Base-by-base conservation (phyloP, 2,888 invertebrate genomes). In the Mythimna pallens region DNA sequence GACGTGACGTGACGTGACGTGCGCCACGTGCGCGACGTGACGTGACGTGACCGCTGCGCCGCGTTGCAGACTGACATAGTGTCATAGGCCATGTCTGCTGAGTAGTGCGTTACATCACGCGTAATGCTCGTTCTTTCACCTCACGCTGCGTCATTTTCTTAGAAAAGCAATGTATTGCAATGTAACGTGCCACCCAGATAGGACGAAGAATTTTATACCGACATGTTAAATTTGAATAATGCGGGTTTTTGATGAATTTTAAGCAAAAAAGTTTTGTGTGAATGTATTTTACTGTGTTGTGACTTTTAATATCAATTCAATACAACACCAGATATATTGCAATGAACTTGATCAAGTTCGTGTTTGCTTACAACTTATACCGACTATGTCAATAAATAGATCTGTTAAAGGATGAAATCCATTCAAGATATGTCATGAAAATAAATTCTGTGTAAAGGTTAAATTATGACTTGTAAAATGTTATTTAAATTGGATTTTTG, bases 1-100 rank as follows among this genome's bases (percentile, higher is more conserved):
- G 34, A 30, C 54, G 58, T 59, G 63, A 55, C 71, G 9, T 40
- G 36, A 93, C 83, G 61, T 30, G 20, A 69, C 47, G 25, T 25
- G 25, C 25, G 25, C 25, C n/a, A n/a, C n/a, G 22, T 10, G 58
- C 59, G 36, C 1, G 7, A n/a, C 36, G 34, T 30, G 30, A 17
- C 54, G 43, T 43, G 12, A 43, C 43, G 43, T 43, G 12, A 43
- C 43, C 14, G 43, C 40, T 6, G 40, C 40, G 36, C 36, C 36
- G 36, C 36, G 36, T 8, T 36, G 36, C 36, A 7, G 8, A 8
- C 36, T 40, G 12, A 43, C 52, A 65, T 62, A 54, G 78, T 55
- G 57, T 30, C 78, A 20, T 6, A 14, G 17, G 47, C 47, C 47
- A 6, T 47, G 17, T 47, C 47, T 20, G 14, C 47, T 47, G 47